Evolutionary conservation across 2,888 invertebrate genomes (phyloP).

Genomic region (Phragmatobia fuliginosa): DNA sequence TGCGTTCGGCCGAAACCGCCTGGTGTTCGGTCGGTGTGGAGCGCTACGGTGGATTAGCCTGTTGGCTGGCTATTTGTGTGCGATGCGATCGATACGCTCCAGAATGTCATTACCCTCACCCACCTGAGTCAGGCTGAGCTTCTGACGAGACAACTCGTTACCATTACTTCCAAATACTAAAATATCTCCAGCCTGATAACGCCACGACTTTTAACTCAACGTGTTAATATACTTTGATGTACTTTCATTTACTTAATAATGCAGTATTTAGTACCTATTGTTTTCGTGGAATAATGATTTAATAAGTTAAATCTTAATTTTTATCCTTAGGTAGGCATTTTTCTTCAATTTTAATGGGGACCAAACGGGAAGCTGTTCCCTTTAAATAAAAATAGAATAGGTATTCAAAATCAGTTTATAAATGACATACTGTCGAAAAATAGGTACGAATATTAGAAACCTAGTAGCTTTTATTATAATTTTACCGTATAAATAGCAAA

Average conservation of each 20-base stretch:
- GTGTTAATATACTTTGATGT: neutral
- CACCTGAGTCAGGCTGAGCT: constrained; percentile 54
- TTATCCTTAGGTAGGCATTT: too few species aligned
- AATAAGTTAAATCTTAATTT: too few species aligned
- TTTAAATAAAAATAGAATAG: neutral
- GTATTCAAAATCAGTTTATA: neutral
- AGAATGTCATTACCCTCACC: constrained; percentile 68
- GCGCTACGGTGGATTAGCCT: constrained; percentile 40
- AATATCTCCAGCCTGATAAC: constrained; percentile 25
- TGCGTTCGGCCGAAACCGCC: constrained; percentile 26
- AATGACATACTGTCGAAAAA: neutral
- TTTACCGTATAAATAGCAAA: too few species aligned
- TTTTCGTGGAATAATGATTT: too few species aligned
- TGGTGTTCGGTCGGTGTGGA: constrained; percentile 16
- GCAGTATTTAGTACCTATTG: too few species aligned
- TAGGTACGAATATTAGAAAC: neutral
- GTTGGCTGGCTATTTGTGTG: constrained; percentile 58
- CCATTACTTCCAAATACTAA: constrained; percentile 39
- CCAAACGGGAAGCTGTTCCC: neutral
- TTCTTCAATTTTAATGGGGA: neutral
- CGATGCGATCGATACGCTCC: constrained; percentile 67
- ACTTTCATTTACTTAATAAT: neutral
- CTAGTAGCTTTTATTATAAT: neutral
- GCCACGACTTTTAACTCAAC: neutral
- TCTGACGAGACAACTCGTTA: constrained; percentile 47